Percentiles rank a stretch among this genome's conserved stretches.
phyloP scores from a whole-genome alignment of 2,113 vertebrate species.

The Hylia prasina region DNA sequence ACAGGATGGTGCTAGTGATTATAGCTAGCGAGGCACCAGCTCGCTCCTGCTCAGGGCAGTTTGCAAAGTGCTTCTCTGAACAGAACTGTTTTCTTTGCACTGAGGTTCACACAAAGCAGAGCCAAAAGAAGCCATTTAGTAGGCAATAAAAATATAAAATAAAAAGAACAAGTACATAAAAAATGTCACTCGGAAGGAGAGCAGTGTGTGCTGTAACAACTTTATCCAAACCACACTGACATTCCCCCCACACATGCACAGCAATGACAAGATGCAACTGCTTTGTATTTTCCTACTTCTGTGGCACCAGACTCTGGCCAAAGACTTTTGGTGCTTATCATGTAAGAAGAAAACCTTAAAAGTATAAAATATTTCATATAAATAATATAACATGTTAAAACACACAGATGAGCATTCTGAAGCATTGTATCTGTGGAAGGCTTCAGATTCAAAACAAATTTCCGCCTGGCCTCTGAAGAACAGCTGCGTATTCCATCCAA shows the following conservation, averaged over 20 bases:
- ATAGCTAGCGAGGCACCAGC: not conserved
- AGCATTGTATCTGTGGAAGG: not conserved
- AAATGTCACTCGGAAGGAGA: slow-evolving; percentile 18
- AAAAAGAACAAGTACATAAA: slow-evolving; percentile 35
- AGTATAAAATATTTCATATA: not conserved
- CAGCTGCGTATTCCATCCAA: not conserved
- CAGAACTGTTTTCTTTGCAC: slow-evolving; percentile 6
- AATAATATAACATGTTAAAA: not conserved
- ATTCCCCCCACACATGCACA: not conserved
- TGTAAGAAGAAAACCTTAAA: not conserved
- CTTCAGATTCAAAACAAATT: not conserved
- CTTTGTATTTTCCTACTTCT: not conserved
- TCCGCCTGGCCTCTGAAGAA: not conserved
- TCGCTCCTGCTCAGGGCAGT: not conserved
- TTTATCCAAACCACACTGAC: slow-evolving; percentile 6
- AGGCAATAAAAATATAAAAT: slow-evolving; percentile 36
- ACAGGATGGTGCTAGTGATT: not conserved
- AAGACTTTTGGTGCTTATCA: not conserved
- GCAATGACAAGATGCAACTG: not conserved
- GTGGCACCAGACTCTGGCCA: not conserved
- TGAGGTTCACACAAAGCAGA: slow-evolving; percentile 3
- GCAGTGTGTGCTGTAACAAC: not conserved
- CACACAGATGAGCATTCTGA: not conserved
- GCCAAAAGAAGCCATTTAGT: not conserved
- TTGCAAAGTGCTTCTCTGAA: not conserved